Evolutionary conservation across 2,113 vertebrate species (phyloP), one percentile per base, ranked within the genome.

Genomic region (Spea multiplicata): DNA sequence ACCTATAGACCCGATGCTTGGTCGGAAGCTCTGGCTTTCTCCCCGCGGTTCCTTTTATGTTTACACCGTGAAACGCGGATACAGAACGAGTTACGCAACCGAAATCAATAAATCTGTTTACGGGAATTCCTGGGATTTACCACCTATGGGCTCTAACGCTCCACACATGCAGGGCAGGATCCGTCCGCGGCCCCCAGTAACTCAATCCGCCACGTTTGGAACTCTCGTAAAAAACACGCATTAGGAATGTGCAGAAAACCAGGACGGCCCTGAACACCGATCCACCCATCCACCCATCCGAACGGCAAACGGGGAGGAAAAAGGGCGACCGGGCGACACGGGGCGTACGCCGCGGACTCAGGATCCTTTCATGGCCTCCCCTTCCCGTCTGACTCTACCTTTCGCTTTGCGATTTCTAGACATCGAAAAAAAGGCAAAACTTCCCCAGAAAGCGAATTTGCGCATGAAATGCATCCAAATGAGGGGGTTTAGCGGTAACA

Each of bases 21-120:
- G n/a, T n/a, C n/a, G n/a, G n/a, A n/a, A n/a, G n/a, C n/a, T n/a
- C n/a, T n/a, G n/a, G n/a, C n/a, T n/a, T n/a, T n/a, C n/a, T n/a
- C n/a, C n/a, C n/a, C n/a, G n/a, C 30, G 30, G 30, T 30, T 30
- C 30, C 30, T 30, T 30, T 30, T 47, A 4, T n/a, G n/a, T 53
- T 75, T 44, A 44, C 62, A 65, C 66, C 65, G 8, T 65, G 14
- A 47, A 50, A 10, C 17, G 8, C 44, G 44, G 8, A 66, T 10
- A 76, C 45, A 76, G 74, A 76, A 76, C 69, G 44, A 65, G 69
- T 76, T 76, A 76, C 46, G 74, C 74, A 57, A 69, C 74, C 59
- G 66, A 76, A 59, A 76, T 76, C 74, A 76, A 76, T 76, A 76
- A 76, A 76, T 57, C 30, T 45, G 57, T 78, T 78, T 78, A 78